Evolutionary conservation across 2,797 vertebrate genomes (phyloP), one percentile per base, ranked within the genome.

Genomic region (Silurus aristotelis): DNA sequence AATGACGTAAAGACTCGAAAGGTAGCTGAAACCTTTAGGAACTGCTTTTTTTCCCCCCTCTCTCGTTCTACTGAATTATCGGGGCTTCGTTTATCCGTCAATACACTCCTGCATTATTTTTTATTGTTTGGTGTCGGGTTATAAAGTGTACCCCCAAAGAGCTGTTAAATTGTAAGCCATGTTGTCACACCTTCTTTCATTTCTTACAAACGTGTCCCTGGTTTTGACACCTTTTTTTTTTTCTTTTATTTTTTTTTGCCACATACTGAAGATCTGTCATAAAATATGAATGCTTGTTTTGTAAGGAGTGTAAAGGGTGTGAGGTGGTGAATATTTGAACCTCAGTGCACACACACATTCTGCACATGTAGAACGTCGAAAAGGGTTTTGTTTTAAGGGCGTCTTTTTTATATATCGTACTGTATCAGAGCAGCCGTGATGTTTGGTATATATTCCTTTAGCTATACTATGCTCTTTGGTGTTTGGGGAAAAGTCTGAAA

Each of bases 151-250:
- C 86, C 81, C 9, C 84, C 19, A 22, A 89, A 87, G 85, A 56
- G 82, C 85, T 90, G 86, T 87, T 88, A 89, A 87, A 90, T 91
- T 88, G 87, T 86, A 87, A 68, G 71, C 84, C 88, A 38, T 20
- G 75, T 78, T 89, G 84, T 89, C 82, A 87, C 84, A 86, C 85
- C 79, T 84, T 77, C 86, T 85, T 89, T 85, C 68, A 85, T 77
- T 61, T 80, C 15, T 67, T 83, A 79, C 87, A 87, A 87, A 89
- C 77, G 80, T 71, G 48, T 83, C 68, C 67, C 87, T 64, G 82
- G 78, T 80, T 77, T 77, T 77, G 60, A 27, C 55, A 84, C 80
- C 27, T 64, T 78, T 81, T 87, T 85, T 75, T 5, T 38, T 38
- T 38, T 3, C 1, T 38, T 3, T 38, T n/a, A n/a, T n/a, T 3